Evolutionary conservation across 2,888 invertebrate genomes (phyloP).

Genomic region (Helleia helle): DNA sequence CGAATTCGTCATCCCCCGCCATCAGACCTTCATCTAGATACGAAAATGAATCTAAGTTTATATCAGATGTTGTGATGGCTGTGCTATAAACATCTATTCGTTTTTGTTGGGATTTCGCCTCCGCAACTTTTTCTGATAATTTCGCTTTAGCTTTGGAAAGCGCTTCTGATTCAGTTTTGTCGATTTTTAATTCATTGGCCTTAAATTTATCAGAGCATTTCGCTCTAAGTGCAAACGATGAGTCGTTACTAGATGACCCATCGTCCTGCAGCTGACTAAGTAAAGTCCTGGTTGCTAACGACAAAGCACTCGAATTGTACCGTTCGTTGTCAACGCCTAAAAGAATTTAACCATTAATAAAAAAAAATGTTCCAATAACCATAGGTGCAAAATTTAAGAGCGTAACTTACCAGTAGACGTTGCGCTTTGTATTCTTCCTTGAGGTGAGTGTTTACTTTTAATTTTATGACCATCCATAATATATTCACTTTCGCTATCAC

Average conservation of each 20-base stretch:
- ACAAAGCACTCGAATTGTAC: constrained; percentile 51
- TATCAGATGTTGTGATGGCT: constrained; percentile 65
- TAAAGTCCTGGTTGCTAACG: constrained; percentile 58
- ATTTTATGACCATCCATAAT: constrained; percentile 44
- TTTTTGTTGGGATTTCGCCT: constrained; percentile 53
- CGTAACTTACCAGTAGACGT: constrained; percentile 51
- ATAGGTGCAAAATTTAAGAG: constrained; percentile 17
- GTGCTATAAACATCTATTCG: constrained; percentile 71
- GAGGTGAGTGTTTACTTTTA: constrained; percentile 34
- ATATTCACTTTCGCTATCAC: constrained; percentile 63
- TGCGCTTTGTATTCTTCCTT: constrained; percentile 41
- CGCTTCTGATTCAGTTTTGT: constrained; percentile 50
- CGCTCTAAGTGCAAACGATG: constrained; percentile 56
- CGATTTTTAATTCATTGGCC: constrained; percentile 38
- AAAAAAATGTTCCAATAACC: not conserved
- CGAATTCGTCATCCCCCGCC: constrained; percentile 59
- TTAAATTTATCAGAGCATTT: constrained; percentile 36
- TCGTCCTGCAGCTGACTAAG: constrained; percentile 71
- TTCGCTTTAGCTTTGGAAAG: constrained; percentile 59
- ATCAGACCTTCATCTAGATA: constrained; percentile 65
- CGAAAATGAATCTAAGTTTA: constrained; percentile 68
- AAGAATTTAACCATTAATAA: constrained; percentile 23
- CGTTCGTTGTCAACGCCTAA: constrained; percentile 58
- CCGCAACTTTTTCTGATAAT: constrained; percentile 57
- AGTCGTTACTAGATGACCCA: constrained; percentile 68